Conservation (phyloP, 2,113 vertebrate species). For the Oryzias celebensis region DNA sequence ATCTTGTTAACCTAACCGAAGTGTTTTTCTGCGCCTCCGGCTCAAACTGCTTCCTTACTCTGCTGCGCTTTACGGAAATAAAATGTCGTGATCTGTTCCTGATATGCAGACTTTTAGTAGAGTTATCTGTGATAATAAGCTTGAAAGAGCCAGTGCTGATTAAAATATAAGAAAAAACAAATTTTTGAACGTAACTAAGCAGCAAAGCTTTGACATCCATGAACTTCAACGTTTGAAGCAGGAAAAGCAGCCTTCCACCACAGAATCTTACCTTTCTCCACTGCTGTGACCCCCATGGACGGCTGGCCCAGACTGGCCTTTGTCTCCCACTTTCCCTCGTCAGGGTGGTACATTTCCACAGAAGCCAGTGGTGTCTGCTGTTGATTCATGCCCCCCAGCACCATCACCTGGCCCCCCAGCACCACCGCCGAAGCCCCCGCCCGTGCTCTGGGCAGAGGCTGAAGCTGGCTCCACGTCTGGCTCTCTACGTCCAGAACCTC, state of each 20-base stretch:
- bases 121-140: too few species aligned
- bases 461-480: slow-evolving; percentile 86
- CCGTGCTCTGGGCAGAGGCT: slow-evolving; percentile 84
- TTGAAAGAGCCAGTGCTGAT: too few species aligned
- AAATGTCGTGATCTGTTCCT: too few species aligned
- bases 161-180: too few species aligned
- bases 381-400: slow-evolving; percentile 91
- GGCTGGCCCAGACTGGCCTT: slow-evolving; percentile 86
- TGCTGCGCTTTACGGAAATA: too few species aligned
- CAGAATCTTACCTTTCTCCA: slow-evolving; percentile 88
- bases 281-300: slow-evolving; percentile 91
- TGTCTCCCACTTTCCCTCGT: slow-evolving; percentile 94
- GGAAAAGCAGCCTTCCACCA: not conserved
- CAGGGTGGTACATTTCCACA: slow-evolving; percentile 88
- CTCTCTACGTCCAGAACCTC: slow-evolving; percentile 87
- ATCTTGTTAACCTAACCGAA: too few species aligned
- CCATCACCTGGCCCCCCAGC: slow-evolving; percentile 85
- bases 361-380: slow-evolving; percentile 90
- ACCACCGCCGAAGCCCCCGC: slow-evolving; percentile 86
- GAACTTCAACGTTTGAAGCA: too few species aligned
- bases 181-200: too few species aligned
- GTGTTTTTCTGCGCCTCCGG: too few species aligned
- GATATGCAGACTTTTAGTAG: too few species aligned
- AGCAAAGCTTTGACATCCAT: too few species aligned
- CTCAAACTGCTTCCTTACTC: too few species aligned